Base-by-base conservation (phyloP, 2,888 invertebrate genomes). In the Drosophila paracracens region DNA sequence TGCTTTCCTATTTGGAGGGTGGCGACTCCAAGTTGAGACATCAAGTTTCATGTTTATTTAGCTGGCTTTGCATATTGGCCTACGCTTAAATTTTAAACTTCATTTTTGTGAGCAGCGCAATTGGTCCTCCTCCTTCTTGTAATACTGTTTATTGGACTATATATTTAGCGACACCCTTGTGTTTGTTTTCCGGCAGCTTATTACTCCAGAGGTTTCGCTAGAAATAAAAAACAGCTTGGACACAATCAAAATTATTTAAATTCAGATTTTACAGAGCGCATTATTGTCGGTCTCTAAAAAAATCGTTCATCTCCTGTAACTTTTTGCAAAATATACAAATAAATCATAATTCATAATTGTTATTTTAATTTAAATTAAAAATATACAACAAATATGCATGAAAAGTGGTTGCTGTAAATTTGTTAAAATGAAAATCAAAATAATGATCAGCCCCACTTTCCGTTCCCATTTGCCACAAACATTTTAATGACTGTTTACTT, bases 41-140 rank as follows among this genome's bases (percentile, higher is more conserved):
- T 84, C 51, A 88, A 88, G 74, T 70, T 85, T 82, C 70, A 84
- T 76, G 80, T 80, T 84, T 69, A 82, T 84, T 70, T 61, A 27
- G 71, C 70, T 69, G 75, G 70, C 60, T 87, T 87, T 74, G 81
- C 87, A 83, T 83, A 76, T 81, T 78, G 74, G 70, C 60, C 61
- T 33, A 57, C 69, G n/a, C n/a, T 59, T 74, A 67, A 64, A 83
- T 68, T 74, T 70, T 56, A 52, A 66, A 67, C 48, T 52, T 60
- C n/a, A 46, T 27, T 59, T 48, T 33, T 25, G 36, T 36, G 25
- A 38, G 60, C 31, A 13, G 1, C 11, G 13, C 38, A 2, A 35
- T 58, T 40, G n/a, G 21, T 5, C 33, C 52, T 46, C 27, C 4
- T 18, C 31, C 43, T 33, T 27, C 21, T 29, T 27, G 27, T 36